Conservation (phyloP, 2,888 invertebrate genomes). For the Pogonocherus hispidulus region DNA sequence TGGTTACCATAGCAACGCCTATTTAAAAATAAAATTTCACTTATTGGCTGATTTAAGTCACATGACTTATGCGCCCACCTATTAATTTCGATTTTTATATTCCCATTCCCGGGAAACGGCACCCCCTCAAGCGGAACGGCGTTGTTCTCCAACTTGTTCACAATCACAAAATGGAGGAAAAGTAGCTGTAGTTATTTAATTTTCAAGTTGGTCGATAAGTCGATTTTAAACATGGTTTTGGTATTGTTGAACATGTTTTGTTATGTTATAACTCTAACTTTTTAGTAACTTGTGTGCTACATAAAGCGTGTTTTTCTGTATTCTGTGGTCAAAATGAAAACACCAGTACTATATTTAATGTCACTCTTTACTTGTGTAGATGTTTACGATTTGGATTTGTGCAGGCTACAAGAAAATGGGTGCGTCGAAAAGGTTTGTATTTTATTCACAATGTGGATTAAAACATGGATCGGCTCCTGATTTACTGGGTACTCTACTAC, state of each 20-base stretch:
- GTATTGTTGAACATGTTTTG: background rate
- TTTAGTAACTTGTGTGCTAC: background rate
- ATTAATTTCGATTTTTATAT: too few relatives aligned
- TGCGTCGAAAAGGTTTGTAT: constrained; percentile 33
- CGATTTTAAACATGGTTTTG: background rate
- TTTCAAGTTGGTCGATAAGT: background rate
- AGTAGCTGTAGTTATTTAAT: background rate
- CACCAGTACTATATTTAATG: constrained; percentile 14
- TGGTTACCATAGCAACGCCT: too few relatives aligned
- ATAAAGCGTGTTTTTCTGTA: too few relatives aligned
- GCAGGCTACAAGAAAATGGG: constrained; percentile 28
- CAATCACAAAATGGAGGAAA: background rate
- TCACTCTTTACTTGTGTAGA: constrained; percentile 20
- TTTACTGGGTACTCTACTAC: too few relatives aligned
- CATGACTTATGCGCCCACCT: too few relatives aligned
- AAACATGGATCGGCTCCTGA: too few relatives aligned
- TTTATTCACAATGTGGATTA: too few relatives aligned
- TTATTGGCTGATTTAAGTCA: too few relatives aligned
- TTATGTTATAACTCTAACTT: background rate
- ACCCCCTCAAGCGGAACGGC: too few relatives aligned
- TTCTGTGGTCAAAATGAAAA: constrained; percentile 29
- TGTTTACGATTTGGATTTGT: constrained; percentile 30
- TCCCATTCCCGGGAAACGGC: too few relatives aligned
- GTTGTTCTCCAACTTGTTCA: background rate
- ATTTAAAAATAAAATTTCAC: too few relatives aligned